Conservation (phyloP, 2,797 vertebrate species). For the Darevskia nairensis region DNA sequence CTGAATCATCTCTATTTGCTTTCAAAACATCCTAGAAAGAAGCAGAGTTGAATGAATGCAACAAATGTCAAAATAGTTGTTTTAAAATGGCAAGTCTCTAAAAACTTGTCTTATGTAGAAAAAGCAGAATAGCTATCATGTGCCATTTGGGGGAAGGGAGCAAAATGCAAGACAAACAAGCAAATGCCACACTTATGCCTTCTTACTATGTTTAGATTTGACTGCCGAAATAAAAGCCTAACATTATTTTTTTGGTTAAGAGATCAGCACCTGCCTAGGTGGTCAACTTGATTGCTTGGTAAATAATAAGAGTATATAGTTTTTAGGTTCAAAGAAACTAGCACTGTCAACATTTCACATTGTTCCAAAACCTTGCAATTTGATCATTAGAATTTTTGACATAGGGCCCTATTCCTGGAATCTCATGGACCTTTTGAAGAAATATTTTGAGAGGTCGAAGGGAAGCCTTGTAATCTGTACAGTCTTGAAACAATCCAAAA, state of each 20-base stretch:
- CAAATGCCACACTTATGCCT: slow-evolving; percentile 13
- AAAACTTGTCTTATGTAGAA: neutral
- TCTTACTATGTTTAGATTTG: slow-evolving; percentile 33
- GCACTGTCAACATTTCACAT: neutral
- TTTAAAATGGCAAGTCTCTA: neutral
- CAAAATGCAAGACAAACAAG: slow-evolving; percentile 23
- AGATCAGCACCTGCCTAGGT: slow-evolving; percentile 21
- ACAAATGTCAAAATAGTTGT: neutral
- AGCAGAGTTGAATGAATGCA: neutral
- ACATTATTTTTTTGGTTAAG: neutral
- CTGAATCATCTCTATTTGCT: no score
- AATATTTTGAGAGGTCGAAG: neutral
- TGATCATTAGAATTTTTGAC: neutral
- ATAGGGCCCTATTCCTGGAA: neutral
- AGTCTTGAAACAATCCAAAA: slow-evolving; percentile 12
- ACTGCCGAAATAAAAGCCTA: slow-evolving; percentile 22
- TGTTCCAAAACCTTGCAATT: neutral
- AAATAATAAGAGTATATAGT: slow-evolving; percentile 1
- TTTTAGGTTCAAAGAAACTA: slow-evolving; percentile 12
- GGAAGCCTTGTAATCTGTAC: neutral
- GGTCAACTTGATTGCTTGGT: slow-evolving; percentile 5
- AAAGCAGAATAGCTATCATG: slow-evolving; percentile 16
- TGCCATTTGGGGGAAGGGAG: neutral
- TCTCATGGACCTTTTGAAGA: neutral
- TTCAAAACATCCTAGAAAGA: neutral